Percentiles rank a stretch among this genome's conserved stretches.
These are phyloP conservation scores for Haliaeetus leucogaster DNA, from an alignment of 2,113 vertebrate genomes.

Conservation along the genomic window DNA sequence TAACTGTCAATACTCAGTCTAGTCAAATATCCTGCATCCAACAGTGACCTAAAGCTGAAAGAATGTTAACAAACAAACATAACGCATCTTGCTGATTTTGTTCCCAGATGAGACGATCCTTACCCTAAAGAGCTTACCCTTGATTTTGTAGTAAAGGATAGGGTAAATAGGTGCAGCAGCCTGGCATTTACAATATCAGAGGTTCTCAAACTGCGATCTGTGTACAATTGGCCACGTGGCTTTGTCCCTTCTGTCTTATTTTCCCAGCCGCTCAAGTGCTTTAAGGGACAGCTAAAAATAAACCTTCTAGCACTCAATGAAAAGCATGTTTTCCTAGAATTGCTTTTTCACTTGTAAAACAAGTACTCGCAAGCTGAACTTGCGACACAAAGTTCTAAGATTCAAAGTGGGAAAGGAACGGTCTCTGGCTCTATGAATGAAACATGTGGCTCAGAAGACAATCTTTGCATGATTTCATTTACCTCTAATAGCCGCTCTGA, in stretches of 20 bases:
- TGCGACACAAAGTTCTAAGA: background rate
- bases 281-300: background rate
- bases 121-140: background rate
- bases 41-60: background rate
- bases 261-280: background rate
- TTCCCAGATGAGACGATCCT: background rate
- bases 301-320: background rate
- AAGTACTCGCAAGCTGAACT: background rate
- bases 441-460: background rate
- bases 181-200: background rate
- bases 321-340: background rate
- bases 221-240: background rate
- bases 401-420: background rate
- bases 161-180: background rate
- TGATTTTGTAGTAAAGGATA: background rate
- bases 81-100: background rate
- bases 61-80: constrained; percentile 24
- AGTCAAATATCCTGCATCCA: constrained; percentile 23
- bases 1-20: constrained; percentile 34
- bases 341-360: background rate
- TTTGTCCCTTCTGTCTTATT: background rate
- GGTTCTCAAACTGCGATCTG: background rate
- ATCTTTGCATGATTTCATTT: background rate
- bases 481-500: background rate
- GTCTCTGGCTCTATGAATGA: background rate